phyloP scores from a whole-genome alignment of 2,113 vertebrate species.

The Drymodes brunneopygia region DNA sequence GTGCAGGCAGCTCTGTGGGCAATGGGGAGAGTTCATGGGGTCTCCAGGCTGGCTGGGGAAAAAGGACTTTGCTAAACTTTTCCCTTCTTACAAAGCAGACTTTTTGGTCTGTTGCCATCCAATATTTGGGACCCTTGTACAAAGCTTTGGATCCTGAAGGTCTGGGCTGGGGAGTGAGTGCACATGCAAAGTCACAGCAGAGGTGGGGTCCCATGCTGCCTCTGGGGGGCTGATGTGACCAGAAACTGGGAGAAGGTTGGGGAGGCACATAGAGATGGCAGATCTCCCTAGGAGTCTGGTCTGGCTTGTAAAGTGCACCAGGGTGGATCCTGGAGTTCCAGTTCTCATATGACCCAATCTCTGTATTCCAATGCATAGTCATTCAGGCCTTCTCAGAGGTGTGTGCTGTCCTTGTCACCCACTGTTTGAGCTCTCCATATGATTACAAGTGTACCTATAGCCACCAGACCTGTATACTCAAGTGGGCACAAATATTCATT shows the following conservation, averaged over 20 bases:
- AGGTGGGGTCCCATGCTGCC: neutral
- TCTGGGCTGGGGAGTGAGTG: neutral
- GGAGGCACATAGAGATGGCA: neutral
- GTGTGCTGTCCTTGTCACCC: constrained; percentile 9
- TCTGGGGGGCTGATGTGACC: neutral
- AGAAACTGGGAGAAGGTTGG: neutral
- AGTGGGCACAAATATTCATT: constrained; percentile 4
- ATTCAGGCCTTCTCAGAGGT: constrained; percentile 7
- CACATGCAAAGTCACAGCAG: neutral
- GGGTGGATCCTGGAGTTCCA: neutral
- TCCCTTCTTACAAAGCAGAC: neutral
- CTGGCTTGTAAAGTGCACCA: neutral
- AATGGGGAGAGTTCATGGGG: neutral
- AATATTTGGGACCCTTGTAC: neutral
- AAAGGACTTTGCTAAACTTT: neutral
- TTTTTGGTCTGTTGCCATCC: neutral
- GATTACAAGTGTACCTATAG: neutral
- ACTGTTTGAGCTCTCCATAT: constrained; percentile 6
- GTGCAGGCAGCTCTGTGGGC: neutral
- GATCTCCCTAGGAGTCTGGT: neutral
- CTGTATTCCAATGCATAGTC: neutral
- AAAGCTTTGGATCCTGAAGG: neutral
- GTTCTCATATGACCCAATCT: neutral
- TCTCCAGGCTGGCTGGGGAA: neutral
- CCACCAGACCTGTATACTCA: neutral